Evolutionary conservation across 2,113 vertebrate species (phyloP).

Genomic region (Myrmophylax atrothorax): DNA sequence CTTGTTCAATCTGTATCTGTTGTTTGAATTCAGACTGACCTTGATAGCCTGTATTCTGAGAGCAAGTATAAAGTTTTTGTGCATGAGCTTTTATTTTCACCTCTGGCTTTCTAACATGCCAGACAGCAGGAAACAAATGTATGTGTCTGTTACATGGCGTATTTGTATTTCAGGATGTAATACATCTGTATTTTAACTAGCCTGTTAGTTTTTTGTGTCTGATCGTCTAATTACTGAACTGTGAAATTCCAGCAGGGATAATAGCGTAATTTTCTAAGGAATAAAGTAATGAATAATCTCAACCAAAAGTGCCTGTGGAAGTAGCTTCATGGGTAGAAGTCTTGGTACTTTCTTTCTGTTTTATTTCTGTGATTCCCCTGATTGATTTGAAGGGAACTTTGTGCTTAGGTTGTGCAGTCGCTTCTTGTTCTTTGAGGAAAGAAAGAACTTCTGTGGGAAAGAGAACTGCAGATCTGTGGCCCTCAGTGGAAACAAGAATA

Average conservation of each 20-base stretch:
- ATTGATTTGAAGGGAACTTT: neutral
- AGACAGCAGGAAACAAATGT: neutral
- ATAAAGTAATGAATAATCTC: neutral
- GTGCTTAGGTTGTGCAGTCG: neutral
- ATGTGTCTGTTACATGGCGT: neutral
- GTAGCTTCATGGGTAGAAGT: neutral
- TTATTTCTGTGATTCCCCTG: neutral
- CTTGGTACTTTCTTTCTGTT: neutral
- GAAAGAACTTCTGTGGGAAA: neutral
- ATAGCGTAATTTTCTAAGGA: neutral
- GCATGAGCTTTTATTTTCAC: neutral
- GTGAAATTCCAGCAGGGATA: neutral
- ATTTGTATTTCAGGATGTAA: neutral
- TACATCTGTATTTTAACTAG: neutral
- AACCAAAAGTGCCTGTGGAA: neutral
- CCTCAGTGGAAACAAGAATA: neutral
- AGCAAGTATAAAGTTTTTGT: neutral
- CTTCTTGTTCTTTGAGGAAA: neutral
- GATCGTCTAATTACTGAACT: neutral
- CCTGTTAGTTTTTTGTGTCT: neutral
- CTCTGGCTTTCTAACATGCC: neutral
- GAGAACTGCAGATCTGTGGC: neutral
- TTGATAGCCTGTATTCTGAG: neutral
- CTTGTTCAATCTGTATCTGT: accelerated
- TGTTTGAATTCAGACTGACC: neutral